Evolutionary conservation across 2,113 vertebrate genomes (phyloP), one percentile per base, ranked within the genome.

Genomic region (Polyodon spathula): DNA sequence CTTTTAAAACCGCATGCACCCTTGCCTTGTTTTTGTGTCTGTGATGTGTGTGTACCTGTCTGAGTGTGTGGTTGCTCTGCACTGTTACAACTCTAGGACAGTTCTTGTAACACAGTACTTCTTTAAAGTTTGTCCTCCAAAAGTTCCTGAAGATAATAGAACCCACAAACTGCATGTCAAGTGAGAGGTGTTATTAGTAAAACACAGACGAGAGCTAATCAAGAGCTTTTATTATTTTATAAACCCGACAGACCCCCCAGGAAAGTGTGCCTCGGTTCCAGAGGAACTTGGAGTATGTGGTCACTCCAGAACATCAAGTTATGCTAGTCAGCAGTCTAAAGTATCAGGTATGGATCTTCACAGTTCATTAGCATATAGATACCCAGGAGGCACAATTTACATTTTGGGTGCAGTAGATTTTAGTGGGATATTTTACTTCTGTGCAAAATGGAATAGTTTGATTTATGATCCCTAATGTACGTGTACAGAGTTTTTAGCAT

Each of bases 251-350:
- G 93, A 86, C 70, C 63, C 70, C 56, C 78, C 84, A 62, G 73
- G 72, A 54, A 95, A 91, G 75, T 89, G 87, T 4, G 74, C 78
- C 40, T 94, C 91, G 4, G 85, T 92, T 65, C 90, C 92, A 46
- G 93, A 97, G 2, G 89, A 93, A 70, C 81, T 92, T 54, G 76
- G 89, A 53, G 78, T 79, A 5, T 87, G 77, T 48, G 89, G 92
- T 67, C 93, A 97, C 84, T 94, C 93, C 15, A 88, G 95, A 79
- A 95, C 90, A 41, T 84, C 94, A 52, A 97, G 94, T 78, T 81
- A 93, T 67, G 86, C 93, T 64, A 97, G 94, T 72, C 90, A 95
- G 77, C 91, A 92, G 41, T 98, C 94, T 16, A 95, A 92, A 86
- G 80, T 94, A 52, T 97, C 95, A 85, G 95, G 95, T 97, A 87